phyloP scores from a whole-genome alignment of 1,140 invertebrate genomes.

The Periplaneta americana region DNA sequence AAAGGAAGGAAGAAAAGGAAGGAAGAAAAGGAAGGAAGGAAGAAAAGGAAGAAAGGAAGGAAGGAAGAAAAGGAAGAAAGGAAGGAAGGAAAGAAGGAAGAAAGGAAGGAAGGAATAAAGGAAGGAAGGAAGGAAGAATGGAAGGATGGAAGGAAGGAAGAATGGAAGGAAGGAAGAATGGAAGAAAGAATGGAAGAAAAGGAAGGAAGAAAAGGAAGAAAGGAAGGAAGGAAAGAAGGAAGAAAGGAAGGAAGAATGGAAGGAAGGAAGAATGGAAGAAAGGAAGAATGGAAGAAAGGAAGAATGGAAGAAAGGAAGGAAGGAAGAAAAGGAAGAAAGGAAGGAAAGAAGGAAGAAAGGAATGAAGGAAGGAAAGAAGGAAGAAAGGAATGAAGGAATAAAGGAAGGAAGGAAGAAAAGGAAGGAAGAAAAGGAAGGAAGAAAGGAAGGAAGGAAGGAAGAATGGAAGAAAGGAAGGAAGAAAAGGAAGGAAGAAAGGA shows the following conservation, averaged over 20 bases:
- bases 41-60: background rate
- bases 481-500: too few species aligned
- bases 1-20: too few species aligned
- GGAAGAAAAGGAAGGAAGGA: background rate
- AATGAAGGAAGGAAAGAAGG: background rate
- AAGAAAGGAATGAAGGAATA: background rate
- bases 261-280: too few species aligned
- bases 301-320: too few species aligned
- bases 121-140: too few species aligned
- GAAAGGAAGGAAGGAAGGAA: too few species aligned
- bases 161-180: background rate
- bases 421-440: background rate
- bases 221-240: background rate
- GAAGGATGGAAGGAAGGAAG: too few species aligned
- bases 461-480: too few species aligned
- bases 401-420: background rate
- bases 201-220: background rate
- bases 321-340: background rate
- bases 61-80: background rate
- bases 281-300: too few species aligned
- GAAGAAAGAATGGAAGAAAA: too few species aligned
- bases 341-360: background rate
- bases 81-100: background rate
- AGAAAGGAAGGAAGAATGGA: too few species aligned
- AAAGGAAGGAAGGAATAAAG: background rate